phyloP scores from a whole-genome alignment of 1,140 invertebrate genomes.

The Drosophila nigrodunni region DNA sequence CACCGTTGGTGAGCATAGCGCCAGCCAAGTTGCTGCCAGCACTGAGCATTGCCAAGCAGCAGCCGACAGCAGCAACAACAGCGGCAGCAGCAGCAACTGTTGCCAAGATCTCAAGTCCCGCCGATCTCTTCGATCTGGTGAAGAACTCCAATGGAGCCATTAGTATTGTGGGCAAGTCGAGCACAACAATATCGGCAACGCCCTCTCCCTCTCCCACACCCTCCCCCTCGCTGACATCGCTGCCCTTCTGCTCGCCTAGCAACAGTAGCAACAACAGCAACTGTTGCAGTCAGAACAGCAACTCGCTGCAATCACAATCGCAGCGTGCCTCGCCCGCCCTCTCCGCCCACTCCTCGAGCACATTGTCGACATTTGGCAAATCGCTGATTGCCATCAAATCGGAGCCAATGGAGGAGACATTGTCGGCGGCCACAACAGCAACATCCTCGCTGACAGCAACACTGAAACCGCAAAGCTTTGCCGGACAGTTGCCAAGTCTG shows the following conservation, averaged over 20 bases:
- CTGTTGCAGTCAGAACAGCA: constrained; percentile 5
- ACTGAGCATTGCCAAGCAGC: constrained; percentile 59
- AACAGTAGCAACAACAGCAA: constrained; percentile 57
- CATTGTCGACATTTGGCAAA: constrained; percentile 68
- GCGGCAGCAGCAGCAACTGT: constrained; percentile 31
- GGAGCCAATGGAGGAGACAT: constrained; percentile 57
- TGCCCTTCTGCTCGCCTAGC: constrained; percentile 65
- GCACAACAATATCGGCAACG: constrained; percentile 2
- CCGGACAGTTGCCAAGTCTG: constrained; percentile 56
- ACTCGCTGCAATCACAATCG: constrained; percentile 31
- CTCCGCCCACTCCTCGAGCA: constrained; percentile 63
- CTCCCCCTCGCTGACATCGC: constrained; percentile 38
- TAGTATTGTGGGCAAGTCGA: constrained; percentile 58
- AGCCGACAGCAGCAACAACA: constrained; percentile 33
- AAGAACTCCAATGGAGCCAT: constrained; percentile 80
- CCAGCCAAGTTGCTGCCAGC: constrained; percentile 68
- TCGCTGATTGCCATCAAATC: constrained; percentile 48
- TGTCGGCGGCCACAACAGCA: not conserved
- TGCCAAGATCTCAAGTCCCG: constrained; percentile 40
- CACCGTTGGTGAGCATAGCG: constrained; percentile 72
- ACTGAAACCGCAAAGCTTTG: constrained; percentile 63
- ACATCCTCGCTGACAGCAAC: not conserved
- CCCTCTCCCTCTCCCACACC: not conserved
- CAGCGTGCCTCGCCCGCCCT: constrained; percentile 58
- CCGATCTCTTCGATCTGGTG: constrained; percentile 81